A percentile compares a stretch with the other conserved stretches of the same genome.
phyloP scores from a whole-genome alignment of 2,113 vertebrate genomes.

The Phyllostomus hastatus region DNA sequence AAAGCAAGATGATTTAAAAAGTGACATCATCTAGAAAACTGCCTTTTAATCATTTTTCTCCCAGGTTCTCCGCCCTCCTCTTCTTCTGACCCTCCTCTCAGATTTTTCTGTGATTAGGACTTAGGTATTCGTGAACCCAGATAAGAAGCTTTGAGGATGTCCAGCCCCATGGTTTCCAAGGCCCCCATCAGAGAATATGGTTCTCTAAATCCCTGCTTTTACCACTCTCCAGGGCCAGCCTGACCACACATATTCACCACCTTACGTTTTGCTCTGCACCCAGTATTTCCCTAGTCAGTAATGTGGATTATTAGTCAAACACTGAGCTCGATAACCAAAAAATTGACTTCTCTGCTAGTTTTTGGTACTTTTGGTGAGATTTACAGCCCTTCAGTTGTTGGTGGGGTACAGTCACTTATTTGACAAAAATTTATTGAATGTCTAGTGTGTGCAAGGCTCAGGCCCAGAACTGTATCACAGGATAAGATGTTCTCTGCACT shows the following conservation, averaged over 20 bases:
- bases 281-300: not conserved
- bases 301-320: not conserved
- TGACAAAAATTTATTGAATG: not conserved
- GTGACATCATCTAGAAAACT: not conserved
- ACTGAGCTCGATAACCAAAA: not conserved
- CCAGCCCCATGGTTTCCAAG: not conserved
- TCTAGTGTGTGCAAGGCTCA: not conserved
- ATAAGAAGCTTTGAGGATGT: not conserved
- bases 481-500: not conserved
- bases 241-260: not conserved
- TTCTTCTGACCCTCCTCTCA: not conserved
- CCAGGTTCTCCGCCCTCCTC: not conserved
- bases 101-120: not conserved
- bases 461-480: not conserved
- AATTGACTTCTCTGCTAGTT: not conserved
- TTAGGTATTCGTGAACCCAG: not conserved
- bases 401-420: not conserved
- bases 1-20: not conserved
- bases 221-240: not conserved
- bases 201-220: not conserved
- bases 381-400: not conserved
- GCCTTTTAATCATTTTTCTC: conserved; percentile 15
- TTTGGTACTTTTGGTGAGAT: not conserved
- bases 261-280: not conserved
- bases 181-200: not conserved